phyloP scores from a whole-genome alignment of 2,113 vertebrate genomes.

The Mellivora capensis region DNA sequence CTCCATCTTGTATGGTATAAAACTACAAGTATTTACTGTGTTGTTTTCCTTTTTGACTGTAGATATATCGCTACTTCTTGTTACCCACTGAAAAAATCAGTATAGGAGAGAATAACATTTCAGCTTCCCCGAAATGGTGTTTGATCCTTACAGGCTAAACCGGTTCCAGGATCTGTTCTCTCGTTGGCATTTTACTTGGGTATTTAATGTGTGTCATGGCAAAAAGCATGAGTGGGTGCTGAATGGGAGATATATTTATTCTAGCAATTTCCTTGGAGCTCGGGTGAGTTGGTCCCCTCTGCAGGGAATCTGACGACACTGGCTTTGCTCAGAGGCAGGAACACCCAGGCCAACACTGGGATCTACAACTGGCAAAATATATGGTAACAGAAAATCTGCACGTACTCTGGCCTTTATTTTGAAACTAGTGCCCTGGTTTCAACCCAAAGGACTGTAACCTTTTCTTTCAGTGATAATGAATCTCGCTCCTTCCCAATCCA shows the following conservation, averaged over 20 bases:
- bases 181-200: background rate
- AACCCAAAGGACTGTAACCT: fast-evolving
- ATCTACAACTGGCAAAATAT: background rate
- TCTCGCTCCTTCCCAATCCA: background rate
- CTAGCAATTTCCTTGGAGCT: background rate
- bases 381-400: background rate
- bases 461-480: background rate
- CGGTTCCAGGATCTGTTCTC: background rate
- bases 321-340: background rate
- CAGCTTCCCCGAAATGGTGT: background rate
- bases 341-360: fast-evolving
- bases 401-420: background rate
- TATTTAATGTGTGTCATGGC: background rate
- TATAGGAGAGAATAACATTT: background rate
- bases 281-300: too few relatives aligned
- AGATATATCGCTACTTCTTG: background rate
- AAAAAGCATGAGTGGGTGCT: too few relatives aligned
- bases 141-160: background rate
- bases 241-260: background rate
- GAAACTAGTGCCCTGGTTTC: background rate
- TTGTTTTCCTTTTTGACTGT: background rate
- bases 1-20: background rate
- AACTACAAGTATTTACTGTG: background rate
- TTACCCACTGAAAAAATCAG: background rate
- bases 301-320: background rate